Evolutionary conservation across 2,888 invertebrate genomes (phyloP).

Genomic region (Panzeria rudis): DNA sequence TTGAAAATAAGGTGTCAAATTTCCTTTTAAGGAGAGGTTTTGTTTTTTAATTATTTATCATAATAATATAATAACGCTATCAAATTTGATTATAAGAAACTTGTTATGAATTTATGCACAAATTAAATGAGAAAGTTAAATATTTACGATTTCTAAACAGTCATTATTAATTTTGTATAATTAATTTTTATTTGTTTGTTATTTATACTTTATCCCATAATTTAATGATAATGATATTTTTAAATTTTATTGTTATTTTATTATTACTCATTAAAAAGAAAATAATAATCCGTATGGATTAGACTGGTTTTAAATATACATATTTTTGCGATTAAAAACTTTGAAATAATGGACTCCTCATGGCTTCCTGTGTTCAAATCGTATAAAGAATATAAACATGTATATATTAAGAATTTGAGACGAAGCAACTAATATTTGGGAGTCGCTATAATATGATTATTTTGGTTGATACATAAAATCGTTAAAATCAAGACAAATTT

Average conservation of each 20-base stretch:
- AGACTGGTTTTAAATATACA: too few species aligned
- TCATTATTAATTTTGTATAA: slow-evolving; percentile 29
- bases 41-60: neutral
- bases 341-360: too few species aligned
- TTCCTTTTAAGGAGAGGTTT: slow-evolving; percentile 17
- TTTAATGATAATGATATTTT: neutral
- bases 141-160: slow-evolving; percentile 10
- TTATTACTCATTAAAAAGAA: too few species aligned
- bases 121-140: neutral
- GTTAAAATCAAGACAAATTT: too few species aligned
- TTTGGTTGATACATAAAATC: too few species aligned
- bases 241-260: neutral
- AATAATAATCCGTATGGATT: too few species aligned
- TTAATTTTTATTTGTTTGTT: slow-evolving; percentile 45
- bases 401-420: too few species aligned
- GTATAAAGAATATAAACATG: too few species aligned
- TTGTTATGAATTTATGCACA: neutral
- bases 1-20: slow-evolving; percentile 18
- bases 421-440: too few species aligned
- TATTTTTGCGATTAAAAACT: too few species aligned
- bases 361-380: too few species aligned
- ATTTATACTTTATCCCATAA: slow-evolving; percentile 1
- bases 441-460: too few species aligned
- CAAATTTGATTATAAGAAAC: slow-evolving; percentile 11
- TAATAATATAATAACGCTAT: neutral